Percentiles rank a stretch among this genome's conserved stretches.
Evolutionary conservation across 1,140 invertebrate species (phyloP).

Genomic region (Drosophila repleta): DNA sequence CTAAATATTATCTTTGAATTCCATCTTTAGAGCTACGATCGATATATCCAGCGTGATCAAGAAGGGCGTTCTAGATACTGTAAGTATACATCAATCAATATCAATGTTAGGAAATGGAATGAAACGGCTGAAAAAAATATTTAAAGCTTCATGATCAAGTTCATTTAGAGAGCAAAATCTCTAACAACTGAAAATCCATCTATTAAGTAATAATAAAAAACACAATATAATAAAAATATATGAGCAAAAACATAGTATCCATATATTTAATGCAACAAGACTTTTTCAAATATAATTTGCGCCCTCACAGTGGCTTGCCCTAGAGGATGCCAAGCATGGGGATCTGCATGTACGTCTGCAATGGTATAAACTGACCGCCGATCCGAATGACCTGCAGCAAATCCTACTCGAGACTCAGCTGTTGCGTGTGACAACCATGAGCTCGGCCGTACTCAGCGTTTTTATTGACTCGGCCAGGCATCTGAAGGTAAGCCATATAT

Average conservation of each 20-base stretch:
- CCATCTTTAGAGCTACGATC: conserved; percentile 85
- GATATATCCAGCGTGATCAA: conserved; percentile 88
- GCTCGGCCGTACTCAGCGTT: conserved; percentile 91
- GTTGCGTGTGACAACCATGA: conserved; percentile 90
- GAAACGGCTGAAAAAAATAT: too few species aligned
- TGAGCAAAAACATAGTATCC: too few species aligned
- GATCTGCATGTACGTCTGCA: conserved; percentile 93
- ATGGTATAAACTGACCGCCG: conserved; percentile 92
- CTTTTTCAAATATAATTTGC: neutral
- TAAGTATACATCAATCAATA: conserved; percentile 84
- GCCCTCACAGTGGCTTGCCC: conserved; percentile 92
- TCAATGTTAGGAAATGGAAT: too few species aligned
- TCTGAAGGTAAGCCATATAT: conserved; percentile 88
- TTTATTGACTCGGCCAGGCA: conserved; percentile 96
- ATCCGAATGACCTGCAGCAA: conserved; percentile 89
- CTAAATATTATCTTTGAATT: conserved; percentile 19
- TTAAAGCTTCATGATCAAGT: too few species aligned
- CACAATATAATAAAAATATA: too few species aligned
- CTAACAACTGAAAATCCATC: too few species aligned
- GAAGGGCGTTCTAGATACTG: conserved; percentile 88
- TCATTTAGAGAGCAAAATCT: too few species aligned
- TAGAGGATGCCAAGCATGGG: conserved; percentile 97
- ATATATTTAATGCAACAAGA: too few species aligned
- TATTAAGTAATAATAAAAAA: too few species aligned
- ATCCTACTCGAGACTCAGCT: conserved; percentile 91